Base-by-base conservation (phyloP, 2,888 invertebrate genomes). In the Oegoconia quadripuncta region DNA sequence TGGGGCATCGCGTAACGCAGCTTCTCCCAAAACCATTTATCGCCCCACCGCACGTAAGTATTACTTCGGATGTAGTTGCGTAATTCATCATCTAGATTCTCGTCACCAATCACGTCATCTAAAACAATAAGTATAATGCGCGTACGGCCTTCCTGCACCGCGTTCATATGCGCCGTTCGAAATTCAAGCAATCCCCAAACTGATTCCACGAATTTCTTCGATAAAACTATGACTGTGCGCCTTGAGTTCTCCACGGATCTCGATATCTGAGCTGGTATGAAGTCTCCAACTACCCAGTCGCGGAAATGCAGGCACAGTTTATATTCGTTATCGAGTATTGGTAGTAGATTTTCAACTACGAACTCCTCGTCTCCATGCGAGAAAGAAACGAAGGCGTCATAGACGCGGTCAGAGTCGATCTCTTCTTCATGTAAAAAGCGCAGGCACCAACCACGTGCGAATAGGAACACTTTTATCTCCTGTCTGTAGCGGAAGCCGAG, bases 281-380 rank as follows among this genome's bases (percentile, higher is more conserved):
- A 91, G 34, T 92, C 93, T 0, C 95, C 95, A 0, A 92, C 90
- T 5, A 90, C 63, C 92, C 93, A 95, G 62, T 95, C 93, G 0
- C 94, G 87, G 34, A 89, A 90, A 60, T 95, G 95, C 1, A 95
- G 77, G 64, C 93, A 95, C 1, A 93, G 71, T 57, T 79, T 79
- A 0, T 89, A 60, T n/a, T 26, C 26, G 86, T 67, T 0, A n/a
- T n/a, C n/a, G n/a, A n/a, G n/a, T n/a, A n/a, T n/a, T n/a, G n/a
- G n/a, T n/a, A n/a, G n/a, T n/a, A n/a, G n/a, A n/a, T n/a, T n/a
- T n/a, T n/a, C n/a, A n/a, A n/a, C n/a, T n/a, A n/a, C n/a, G n/a
- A n/a, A n/a, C n/a, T n/a, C n/a, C n/a, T n/a, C n/a, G n/a, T n/a
- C n/a, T n/a, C n/a, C n/a, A n/a, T n/a, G n/a, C n/a, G n/a, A n/a